Percentiles rank a stretch among this genome's conserved stretches.
phyloP scores from a whole-genome alignment of 1,140 invertebrate genomes.

The Papilio helenus region DNA sequence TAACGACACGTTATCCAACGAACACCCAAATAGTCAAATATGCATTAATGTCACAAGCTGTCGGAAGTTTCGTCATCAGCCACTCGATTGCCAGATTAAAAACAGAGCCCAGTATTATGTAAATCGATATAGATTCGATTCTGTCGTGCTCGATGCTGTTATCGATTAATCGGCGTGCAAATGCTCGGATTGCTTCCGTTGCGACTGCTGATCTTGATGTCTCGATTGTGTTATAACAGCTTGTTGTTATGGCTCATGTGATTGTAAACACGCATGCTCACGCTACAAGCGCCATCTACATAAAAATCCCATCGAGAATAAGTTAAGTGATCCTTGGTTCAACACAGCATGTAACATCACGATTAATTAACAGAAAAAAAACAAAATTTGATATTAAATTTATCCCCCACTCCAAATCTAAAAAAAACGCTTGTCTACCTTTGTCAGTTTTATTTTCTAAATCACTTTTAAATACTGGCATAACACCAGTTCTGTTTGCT shows the following conservation, averaged over 20 bases:
- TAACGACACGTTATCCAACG: constrained; percentile 75
- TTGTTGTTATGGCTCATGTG: background rate
- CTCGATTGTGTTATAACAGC: constrained; percentile 30
- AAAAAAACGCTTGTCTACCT: too few species aligned
- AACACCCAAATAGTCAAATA: constrained; percentile 65
- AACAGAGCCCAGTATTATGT: constrained; percentile 57
- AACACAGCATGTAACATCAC: background rate
- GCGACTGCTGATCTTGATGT: constrained; percentile 18
- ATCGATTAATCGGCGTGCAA: constrained; percentile 33
- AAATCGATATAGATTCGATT: constrained; percentile 56
- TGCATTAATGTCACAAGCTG: constrained; percentile 68
- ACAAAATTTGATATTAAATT: background rate
- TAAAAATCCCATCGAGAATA: background rate
- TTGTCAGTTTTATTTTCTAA: too few species aligned
- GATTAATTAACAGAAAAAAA: background rate
- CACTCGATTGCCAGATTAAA: constrained; percentile 53
- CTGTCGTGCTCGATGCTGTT: constrained; percentile 19
- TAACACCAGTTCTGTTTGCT: too few species aligned
- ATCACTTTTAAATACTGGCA: too few species aligned
- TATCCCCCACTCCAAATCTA: too few species aligned
- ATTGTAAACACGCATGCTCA: constrained; percentile 11
- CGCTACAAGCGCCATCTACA: constrained; percentile 6
- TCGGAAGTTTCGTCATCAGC: constrained; percentile 73
- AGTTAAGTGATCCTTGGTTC: background rate
- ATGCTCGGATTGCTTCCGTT: constrained; percentile 35